These are phyloP conservation scores for Laodelphax striatellus DNA, from an alignment of 1,140 invertebrate genomes.

Conservation along the genomic window DNA sequence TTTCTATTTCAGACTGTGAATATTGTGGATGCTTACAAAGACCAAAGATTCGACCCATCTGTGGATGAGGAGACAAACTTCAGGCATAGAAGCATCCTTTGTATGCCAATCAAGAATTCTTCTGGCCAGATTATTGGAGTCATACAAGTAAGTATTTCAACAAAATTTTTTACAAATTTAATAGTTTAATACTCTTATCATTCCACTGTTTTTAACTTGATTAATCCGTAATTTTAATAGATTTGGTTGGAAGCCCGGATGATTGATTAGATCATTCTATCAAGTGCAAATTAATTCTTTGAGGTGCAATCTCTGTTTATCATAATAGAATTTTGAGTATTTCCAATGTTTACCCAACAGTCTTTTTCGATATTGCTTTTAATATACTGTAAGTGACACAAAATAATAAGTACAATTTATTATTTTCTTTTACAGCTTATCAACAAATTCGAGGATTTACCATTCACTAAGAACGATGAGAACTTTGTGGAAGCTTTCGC, in stretches of 20 bases:
- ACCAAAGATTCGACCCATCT: conserved; percentile 78
- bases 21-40: conserved; percentile 81
- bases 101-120: conserved; percentile 89
- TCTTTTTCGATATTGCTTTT: neutral
- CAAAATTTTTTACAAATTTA: neutral
- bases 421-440: conserved; percentile 48
- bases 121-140: conserved; percentile 83
- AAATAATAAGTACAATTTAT: neutral
- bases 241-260: too few species aligned
- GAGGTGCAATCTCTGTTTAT: too few species aligned
- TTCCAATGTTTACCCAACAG: too few species aligned
- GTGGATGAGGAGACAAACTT: conserved; percentile 69
- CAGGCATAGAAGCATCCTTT: conserved; percentile 72
- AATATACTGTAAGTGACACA: neutral
- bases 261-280: too few species aligned
- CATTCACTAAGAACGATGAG: conserved; percentile 85
- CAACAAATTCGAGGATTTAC: conserved; percentile 82
- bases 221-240: too few species aligned
- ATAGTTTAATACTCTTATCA: neutral
- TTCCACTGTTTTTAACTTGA: neutral
- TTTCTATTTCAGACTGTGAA: conserved; percentile 58
- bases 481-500: conserved; percentile 93
- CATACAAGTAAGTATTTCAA: conserved; percentile 50
- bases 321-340: too few species aligned
- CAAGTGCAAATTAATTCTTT: too few species aligned